Evolutionary conservation across 2,797 vertebrate species (phyloP).

Genomic region (Merluccius polli): DNA sequence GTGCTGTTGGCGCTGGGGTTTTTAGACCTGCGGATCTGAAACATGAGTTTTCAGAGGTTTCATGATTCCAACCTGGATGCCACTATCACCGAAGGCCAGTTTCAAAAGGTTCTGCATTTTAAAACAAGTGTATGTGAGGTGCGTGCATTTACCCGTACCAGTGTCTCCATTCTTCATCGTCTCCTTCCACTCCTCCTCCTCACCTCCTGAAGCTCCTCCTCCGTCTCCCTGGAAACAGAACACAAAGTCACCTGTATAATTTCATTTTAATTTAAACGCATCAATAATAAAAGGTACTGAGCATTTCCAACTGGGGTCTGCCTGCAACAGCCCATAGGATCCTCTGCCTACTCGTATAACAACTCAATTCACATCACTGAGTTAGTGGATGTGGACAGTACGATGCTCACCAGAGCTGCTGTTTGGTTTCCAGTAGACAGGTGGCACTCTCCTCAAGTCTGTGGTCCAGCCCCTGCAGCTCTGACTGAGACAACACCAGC

Average conservation of each 20-base stretch:
- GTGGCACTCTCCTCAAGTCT: slow-evolving; percentile 19
- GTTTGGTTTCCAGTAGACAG: slow-evolving; percentile 33
- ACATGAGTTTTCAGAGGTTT: background rate
- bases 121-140: background rate
- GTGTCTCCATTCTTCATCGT: background rate
- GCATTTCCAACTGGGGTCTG: background rate
- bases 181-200: background rate
- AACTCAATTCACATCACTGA: background rate
- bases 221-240: background rate
- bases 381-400: background rate
- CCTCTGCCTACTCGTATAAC: background rate
- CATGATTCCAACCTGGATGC: background rate
- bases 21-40: background rate
- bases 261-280: background rate
- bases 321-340: background rate
- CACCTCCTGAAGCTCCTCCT: slow-evolving; percentile 1
- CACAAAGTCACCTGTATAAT: background rate
- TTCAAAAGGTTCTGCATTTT: background rate
- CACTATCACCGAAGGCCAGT: background rate
- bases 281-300: background rate
- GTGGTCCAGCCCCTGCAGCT: background rate
- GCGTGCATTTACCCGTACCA: background rate
- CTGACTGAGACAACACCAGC: background rate
- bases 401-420: slow-evolving; percentile 28
- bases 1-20: too few relatives aligned